A percentile compares a stretch with the other conserved stretches of the same genome.
phyloP scores from a whole-genome alignment of 53 echinoderm and acorn worm genomes.

The Paracentrotus lividus region DNA sequence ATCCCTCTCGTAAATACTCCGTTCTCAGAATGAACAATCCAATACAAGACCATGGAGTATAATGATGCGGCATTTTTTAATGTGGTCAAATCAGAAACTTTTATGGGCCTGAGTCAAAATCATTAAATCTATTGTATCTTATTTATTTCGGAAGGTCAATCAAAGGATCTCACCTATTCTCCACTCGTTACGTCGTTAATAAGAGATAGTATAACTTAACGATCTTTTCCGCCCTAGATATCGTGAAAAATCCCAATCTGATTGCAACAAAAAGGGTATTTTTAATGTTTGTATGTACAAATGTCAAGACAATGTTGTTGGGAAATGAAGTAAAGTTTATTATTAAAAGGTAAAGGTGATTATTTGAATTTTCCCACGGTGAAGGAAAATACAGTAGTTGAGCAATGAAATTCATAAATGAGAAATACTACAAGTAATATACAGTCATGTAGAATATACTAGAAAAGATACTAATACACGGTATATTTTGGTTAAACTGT shows the following conservation, averaged over 20 bases:
- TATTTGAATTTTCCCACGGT: neutral
- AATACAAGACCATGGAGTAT: neutral
- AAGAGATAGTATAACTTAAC: conserved; percentile 18
- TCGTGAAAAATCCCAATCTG: neutral
- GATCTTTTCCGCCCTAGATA: neutral
- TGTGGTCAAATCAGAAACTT: conserved; percentile 33
- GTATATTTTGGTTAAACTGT: too few relatives aligned
- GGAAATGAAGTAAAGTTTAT: neutral
- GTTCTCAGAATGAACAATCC: neutral
- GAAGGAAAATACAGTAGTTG: neutral
- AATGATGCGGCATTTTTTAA: conserved; percentile 8
- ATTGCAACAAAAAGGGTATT: conserved; percentile 8
- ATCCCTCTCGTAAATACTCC: neutral
- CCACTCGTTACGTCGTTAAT: conserved; percentile 31
- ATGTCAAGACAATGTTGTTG: neutral
- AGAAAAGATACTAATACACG: too few relatives aligned
- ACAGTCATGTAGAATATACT: neutral
- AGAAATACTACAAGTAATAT: neutral
- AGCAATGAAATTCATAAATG: neutral
- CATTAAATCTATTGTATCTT: neutral
- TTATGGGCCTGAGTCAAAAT: conserved; percentile 39
- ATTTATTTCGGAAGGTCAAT: neutral
- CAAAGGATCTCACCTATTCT: neutral
- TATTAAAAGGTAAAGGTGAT: neutral
- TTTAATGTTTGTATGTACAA: conserved; percentile 20